Evolutionary conservation across 2,888 invertebrate genomes (phyloP), one percentile per base, ranked within the genome.

Genomic region (Trichacis sp.): DNA sequence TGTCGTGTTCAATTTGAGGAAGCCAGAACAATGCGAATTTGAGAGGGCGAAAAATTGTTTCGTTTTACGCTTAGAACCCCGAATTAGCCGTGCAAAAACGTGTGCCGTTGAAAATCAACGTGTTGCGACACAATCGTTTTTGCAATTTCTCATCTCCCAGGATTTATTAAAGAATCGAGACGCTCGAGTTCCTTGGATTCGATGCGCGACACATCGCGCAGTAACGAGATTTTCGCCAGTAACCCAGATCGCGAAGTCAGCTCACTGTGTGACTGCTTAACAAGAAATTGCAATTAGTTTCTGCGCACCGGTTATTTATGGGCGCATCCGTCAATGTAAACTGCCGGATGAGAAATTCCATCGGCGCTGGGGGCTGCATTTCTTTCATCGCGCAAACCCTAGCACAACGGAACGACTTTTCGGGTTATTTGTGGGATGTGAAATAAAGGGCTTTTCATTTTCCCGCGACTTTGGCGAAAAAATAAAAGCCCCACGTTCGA

Each of bases 271-370:
- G 64, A 71, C 70, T 73, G 71, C 74, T 73, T 70, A 74, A 77
- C 74, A 75, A 77, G 75, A 76, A 76, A 75, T 69, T 73, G 74
- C 75, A 77, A 76, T 77, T 77, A 76, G 76, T 75, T 77, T 73
- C 71, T 70, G 67, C 70, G 72, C 70, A 70, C 69, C 58, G 64
- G 74, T 76, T 77, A 77, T 77, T 77, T 77, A 76, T 74, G 75
- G 69, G 71, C 70, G 71, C 74, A 77, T 77, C 72, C 72, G 75
- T 77, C 77, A 77, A 76, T 73, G 77, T 77, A 73, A n/a, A 72
- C 72, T 71, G 72, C 71, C 69, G 73, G 69, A 71, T 71, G 73
- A 73, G 75, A 73, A 71, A 75, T 76, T 75, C 73, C 69, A 55
- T 54, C 59, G 60, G 51, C 60, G 63, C 56, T 52, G 43, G 30